Base-by-base conservation (phyloP, 2,888 invertebrate species). In the Synergus gifuensis region DNA sequence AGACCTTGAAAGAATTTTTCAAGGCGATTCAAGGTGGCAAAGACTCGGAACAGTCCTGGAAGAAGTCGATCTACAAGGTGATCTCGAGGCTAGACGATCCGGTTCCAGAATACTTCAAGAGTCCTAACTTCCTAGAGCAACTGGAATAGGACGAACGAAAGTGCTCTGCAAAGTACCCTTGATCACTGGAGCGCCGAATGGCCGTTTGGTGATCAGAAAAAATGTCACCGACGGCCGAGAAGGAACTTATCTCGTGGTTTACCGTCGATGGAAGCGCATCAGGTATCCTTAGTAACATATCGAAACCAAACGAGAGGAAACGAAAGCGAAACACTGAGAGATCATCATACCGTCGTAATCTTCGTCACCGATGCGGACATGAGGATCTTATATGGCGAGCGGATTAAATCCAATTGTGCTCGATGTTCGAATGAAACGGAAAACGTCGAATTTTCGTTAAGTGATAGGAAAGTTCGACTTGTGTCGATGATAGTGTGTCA, bases 61-160 rank as follows among this genome's bases (percentile, higher is more conserved):
- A 99, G 94, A 99, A 99, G 93, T 97, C 98, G 90, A 99, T 99
- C 93, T 99, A 99, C 95, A 99, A 99, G 93, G 97, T 99, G 91
- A 99, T 99, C 93, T 98, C 99, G 90, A 96, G 99, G 92, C 95
- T 99, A 94, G 99, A 99, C 94, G 99, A 99, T 93, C 97, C 97
- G 85, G 98, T 99, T 90, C 99, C 99, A 87, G 99, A 99, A 93
- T 99, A 98, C 94, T 99, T 99, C 95, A 99, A 99, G 93, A 98
- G 98, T 91, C 98, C 99, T 88, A 98, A 99, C 94, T 99, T 99
- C 95, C 96, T 99, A 93, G 99, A 99, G 93, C 98, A 98, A 93
- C 95, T 99, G 92, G 98, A 98, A 95, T 98, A 95, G 36, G 66
- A 76, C 16, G 54, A 78, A 58, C 36, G 49, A 69, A 78, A 63